These are phyloP conservation scores for Drosophila bifasciata DNA, from an alignment of 1,140 invertebrate species.

Conservation along the genomic window DNA sequence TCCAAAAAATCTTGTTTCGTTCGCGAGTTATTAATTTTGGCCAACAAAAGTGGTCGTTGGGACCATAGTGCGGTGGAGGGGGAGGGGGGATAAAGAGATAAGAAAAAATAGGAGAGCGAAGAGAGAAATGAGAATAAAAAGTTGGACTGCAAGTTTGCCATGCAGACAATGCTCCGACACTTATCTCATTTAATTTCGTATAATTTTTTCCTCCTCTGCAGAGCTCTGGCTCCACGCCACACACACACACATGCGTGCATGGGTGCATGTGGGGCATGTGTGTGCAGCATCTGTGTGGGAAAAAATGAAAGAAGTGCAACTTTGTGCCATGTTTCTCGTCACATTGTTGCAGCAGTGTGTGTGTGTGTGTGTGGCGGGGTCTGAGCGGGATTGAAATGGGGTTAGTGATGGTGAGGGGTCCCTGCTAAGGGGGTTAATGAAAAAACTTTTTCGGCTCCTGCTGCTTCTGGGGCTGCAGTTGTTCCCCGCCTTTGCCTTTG, in stretches of 20 bases:
- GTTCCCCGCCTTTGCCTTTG: not conserved
- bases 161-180: slow-evolving; percentile 55
- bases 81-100: too few species aligned
- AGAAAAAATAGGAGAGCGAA: slow-evolving; percentile 6
- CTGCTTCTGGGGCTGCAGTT: not conserved
- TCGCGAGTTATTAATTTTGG: too few species aligned
- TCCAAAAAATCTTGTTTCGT: too few species aligned
- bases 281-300: slow-evolving; percentile 38
- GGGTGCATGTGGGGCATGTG: slow-evolving; percentile 7
- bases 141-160: slow-evolving; percentile 41
- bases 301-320: slow-evolving; percentile 43
- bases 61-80: too few species aligned
- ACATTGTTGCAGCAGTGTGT: slow-evolving; percentile 55
- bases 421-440: slow-evolving; percentile 31
- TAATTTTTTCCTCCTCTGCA: slow-evolving; percentile 48
- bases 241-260: slow-evolving; percentile 3
- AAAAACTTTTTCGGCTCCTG: slow-evolving; percentile 48
- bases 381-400: too few species aligned
- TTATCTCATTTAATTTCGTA: slow-evolving; percentile 64
- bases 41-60: too few species aligned
- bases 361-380: not conserved
- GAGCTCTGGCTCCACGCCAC: not conserved
- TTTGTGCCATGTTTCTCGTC: slow-evolving; percentile 51
- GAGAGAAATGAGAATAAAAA: slow-evolving; percentile 13
- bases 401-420: too few species aligned